A percentile compares a stretch with the other conserved stretches of the same genome.
Evolutionary conservation across 1,140 invertebrate species (phyloP).

Genomic region (Danaus plexippus): DNA sequence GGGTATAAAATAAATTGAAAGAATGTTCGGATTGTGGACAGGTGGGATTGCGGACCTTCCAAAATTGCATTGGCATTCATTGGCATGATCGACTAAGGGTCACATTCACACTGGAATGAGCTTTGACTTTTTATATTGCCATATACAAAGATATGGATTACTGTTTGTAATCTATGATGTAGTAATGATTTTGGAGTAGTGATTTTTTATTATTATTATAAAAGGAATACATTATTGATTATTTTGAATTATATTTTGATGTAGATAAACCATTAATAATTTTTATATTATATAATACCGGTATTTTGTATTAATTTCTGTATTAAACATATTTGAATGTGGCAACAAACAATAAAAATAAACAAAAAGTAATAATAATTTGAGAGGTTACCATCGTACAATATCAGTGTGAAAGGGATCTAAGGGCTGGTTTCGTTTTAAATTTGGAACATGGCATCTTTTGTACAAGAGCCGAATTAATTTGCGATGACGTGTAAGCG

Average conservation of each 20-base stretch:
- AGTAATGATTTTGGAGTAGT: too few relatives aligned
- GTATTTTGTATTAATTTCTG: too few relatives aligned
- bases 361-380: too few relatives aligned
- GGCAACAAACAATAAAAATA: not conserved
- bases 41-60: conserved; percentile 39
- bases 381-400: not conserved
- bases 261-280: too few relatives aligned
- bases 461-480: conserved; percentile 21
- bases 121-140: too few relatives aligned
- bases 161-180: too few relatives aligned
- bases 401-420: conserved; percentile 5
- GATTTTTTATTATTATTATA: too few relatives aligned
- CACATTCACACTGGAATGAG: too few relatives aligned
- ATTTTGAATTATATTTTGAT: too few relatives aligned
- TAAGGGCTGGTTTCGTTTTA: conserved; percentile 17
- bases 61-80: conserved; percentile 46
- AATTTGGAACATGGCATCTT: conserved; percentile 16
- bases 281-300: too few relatives aligned
- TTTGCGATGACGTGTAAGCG: conserved; percentile 17
- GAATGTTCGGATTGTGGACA: conserved; percentile 53
- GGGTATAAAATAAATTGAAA: conserved; percentile 40
- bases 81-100: not conserved
- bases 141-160: too few relatives aligned
- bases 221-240: too few relatives aligned
- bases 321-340: not conserved